A percentile compares a stretch with the other conserved stretches of the same genome.
These are phyloP conservation scores for Aurelia aurita complex sp. Pacific DNA, from an alignment of 30 jellyfish, hydroid and myxozoan species.

Conservation along the genomic window DNA sequence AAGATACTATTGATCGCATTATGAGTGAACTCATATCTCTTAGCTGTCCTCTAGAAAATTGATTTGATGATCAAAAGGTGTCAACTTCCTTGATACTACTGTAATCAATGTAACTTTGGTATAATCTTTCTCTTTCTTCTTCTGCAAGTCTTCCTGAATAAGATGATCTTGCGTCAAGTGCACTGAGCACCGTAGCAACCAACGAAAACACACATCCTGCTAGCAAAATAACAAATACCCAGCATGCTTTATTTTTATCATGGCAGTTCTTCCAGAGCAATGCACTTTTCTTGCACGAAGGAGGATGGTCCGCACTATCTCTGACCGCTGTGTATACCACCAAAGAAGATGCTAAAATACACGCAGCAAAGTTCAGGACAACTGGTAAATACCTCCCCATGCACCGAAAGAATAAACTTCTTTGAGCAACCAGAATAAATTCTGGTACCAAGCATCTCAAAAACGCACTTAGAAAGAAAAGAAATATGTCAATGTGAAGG, in stretches of 20 bases:
- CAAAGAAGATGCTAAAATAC: conserved; percentile 18
- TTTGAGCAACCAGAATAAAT: conserved; percentile 38
- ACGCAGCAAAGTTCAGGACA: conserved; percentile 21
- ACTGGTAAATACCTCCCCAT: conserved; percentile 35
- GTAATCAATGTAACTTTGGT: conserved; percentile 52
- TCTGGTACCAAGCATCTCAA: conserved; percentile 53
- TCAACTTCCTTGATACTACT: conserved; percentile 40
- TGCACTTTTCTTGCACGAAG: conserved; percentile 28
- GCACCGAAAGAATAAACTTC: conserved; percentile 28
- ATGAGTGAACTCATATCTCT: no score
- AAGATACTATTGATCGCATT: no score
- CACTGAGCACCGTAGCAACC: conserved; percentile 27
- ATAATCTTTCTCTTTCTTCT: conserved; percentile 55
- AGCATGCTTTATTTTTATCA: background rate
- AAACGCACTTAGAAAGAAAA: conserved; percentile 28
- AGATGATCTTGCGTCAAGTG: conserved; percentile 55
- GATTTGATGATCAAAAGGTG: background rate
- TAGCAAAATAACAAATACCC: conserved; percentile 21
- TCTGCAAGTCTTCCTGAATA: conserved; percentile 14
- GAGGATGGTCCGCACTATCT: conserved; percentile 14
- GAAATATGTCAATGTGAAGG: conserved; percentile 31
- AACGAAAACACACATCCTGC: conserved; percentile 35
- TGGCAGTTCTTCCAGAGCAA: conserved; percentile 32
- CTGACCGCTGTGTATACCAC: conserved; percentile 15
- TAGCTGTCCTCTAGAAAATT: no score